A percentile compares a stretch with the other conserved stretches of the same genome.
phyloP scores from a whole-genome alignment of 2,113 vertebrate species.

The Caracal caracal region DNA sequence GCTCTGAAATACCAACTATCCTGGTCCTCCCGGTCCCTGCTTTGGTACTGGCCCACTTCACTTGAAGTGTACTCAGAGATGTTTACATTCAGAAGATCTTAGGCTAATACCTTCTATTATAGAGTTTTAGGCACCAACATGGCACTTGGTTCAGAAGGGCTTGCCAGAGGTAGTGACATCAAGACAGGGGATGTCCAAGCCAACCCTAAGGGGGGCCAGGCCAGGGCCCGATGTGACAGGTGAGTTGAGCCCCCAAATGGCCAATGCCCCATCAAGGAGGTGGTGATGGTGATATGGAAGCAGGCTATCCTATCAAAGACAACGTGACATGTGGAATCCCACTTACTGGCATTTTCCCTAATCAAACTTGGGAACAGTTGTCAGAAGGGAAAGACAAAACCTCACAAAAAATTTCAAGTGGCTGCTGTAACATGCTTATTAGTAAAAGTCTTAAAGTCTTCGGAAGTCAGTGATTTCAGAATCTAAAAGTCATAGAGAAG shows the following conservation, averaged over 20 bases:
- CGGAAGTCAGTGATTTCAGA: background rate
- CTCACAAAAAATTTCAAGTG: background rate
- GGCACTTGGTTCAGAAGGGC: background rate
- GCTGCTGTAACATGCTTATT: background rate
- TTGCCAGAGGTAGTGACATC: background rate
- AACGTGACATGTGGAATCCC: rapidly evolving
- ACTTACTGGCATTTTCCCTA: background rate
- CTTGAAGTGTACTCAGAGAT: background rate
- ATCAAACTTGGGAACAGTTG: rapidly evolving
- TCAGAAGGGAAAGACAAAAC: background rate
- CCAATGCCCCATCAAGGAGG: background rate
- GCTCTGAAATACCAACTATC: background rate
- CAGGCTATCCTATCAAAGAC: background rate
- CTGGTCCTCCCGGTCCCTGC: background rate
- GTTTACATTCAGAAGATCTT: background rate
- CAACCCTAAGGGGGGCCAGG: background rate
- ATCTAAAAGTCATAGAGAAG: background rate
- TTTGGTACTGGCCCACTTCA: background rate
- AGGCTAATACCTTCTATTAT: background rate
- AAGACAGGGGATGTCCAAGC: background rate
- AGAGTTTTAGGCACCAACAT: background rate
- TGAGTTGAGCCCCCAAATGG: background rate
- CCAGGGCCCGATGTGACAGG: background rate
- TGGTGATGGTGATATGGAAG: background rate
- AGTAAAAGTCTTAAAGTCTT: background rate